These are phyloP conservation scores for Diacarnus erythraeanus DNA, from an alignment of 37 sponge, comb jelly and placozoan species.

Conservation along the genomic window DNA sequence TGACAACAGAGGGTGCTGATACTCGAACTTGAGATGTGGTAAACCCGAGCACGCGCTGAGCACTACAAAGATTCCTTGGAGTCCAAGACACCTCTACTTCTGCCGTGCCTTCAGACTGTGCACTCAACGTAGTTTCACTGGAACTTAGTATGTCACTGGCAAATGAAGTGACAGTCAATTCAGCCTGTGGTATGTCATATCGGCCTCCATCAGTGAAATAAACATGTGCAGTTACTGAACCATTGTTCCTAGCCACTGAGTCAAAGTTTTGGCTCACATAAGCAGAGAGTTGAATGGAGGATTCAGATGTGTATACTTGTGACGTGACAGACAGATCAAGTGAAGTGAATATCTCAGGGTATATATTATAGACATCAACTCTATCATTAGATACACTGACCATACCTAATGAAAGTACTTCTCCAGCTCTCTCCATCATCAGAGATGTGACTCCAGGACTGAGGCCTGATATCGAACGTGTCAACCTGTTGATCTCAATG, in stretches of 20 bases:
- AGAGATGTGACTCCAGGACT: neutral
- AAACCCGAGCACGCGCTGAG: neutral
- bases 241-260: neutral
- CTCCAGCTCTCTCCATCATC: neutral
- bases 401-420: neutral
- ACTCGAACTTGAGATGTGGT: neutral
- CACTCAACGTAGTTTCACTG: neutral
- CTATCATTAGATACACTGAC: conserved; percentile 21
- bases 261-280: conserved; percentile 11
- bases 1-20: neutral
- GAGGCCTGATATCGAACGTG: neutral
- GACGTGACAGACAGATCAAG: conserved; percentile 13
- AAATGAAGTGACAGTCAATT: neutral
- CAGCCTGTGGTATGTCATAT: conserved; percentile 1
- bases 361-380: neutral
- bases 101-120: conserved; percentile 3
- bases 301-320: conserved; percentile 1
- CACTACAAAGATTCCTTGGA: neutral
- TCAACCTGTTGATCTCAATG: neutral
- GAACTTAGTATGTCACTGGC: neutral
- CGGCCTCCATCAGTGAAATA: conserved; percentile 66
- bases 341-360: conserved; percentile 37
- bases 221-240: conserved; percentile 30
- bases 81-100: conserved; percentile 6
- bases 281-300: conserved; percentile 18